Base-by-base conservation (phyloP, 2,113 vertebrate genomes). In the zebrafish (Danio rerio) region DNA sequence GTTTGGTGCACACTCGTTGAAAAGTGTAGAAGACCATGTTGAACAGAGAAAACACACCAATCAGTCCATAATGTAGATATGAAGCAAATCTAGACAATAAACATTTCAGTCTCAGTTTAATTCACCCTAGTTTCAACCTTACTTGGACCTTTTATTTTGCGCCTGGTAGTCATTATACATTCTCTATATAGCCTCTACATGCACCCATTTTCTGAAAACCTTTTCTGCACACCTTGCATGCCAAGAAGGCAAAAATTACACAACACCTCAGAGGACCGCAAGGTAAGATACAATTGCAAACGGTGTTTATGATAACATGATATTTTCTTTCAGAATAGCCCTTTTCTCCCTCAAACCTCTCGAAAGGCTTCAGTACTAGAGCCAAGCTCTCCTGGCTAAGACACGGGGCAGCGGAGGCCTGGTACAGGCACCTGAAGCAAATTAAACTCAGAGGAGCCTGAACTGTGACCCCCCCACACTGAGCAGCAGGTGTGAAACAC, bases 401-500 rank as follows among this genome's bases (percentile, higher is more conserved):
- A 81, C 18, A 31, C 71, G 66, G 16, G 31, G 43, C 20, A 66
- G 49, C 3, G 40, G 21, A 61, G 40, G 53, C 71, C 53, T 56
- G 84, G 86, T 85, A 89, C 82, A 91, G 91, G 89, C 89, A 81
- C 92, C 91, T 92, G 91, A 93, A 85, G 86, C 86, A 90, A 89
- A 92, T 93, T 90, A 94, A 84, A 84, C 85, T 91, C 90, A 83
- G 89, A 87, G 88, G 84, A 90, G 84, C 82, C 84, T 92, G 89
- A 93, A 93, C 92, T 91, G 83, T 93, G 93, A 90, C 90, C 89
- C 84, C 84, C 71, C 79, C 84, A 84, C 79, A 91, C 81, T 91
- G 88, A 92, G 92, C 87, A 91, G 87, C 89, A 94, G 92, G 92
- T 94, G 93, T 94, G 91, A 94, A 94, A 93, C 88, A 91, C 89